A percentile compares a stretch with the other conserved stretches of the same genome.
These are phyloP conservation scores for Avahi laniger DNA, from an alignment of 2,797 vertebrate genomes.

Conservation along the genomic window DNA sequence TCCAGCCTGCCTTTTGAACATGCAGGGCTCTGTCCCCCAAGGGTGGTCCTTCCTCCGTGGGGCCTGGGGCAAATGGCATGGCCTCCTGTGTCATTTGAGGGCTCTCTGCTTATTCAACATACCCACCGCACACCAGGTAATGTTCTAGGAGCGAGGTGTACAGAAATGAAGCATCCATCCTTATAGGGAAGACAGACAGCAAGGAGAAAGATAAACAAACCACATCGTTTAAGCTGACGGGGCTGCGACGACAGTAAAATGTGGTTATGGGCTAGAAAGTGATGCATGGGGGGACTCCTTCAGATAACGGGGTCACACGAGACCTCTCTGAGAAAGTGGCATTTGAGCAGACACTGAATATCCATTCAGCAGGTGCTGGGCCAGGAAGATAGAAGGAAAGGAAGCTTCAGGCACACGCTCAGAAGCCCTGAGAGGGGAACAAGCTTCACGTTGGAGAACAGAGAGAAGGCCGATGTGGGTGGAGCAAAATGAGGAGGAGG, in stretches of 20 bases:
- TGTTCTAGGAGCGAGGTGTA: not conserved
- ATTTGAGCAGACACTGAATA: not conserved
- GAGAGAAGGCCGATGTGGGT: not conserved
- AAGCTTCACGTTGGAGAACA: not conserved
- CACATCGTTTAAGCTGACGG: not conserved
- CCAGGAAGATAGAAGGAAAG: not conserved
- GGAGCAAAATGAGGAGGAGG: not conserved
- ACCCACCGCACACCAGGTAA: not conserved
- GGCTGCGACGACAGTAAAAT: not conserved
- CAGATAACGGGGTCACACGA: not conserved
- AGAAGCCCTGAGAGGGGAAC: not conserved
- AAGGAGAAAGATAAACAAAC: not conserved
- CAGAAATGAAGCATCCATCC: not conserved
- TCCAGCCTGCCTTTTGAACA: not conserved
- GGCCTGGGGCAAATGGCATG: not conserved
- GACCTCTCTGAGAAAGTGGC: not conserved
- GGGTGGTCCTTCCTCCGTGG: not conserved
- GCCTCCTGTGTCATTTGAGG: not conserved
- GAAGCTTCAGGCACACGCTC: rapidly evolving
- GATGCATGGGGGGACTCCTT: not conserved
- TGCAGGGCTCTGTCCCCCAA: not conserved
- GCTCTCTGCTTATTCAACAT: not conserved
- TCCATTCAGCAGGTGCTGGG: not conserved
- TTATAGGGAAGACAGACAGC: not conserved
- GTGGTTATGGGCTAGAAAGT: not conserved